Conservation (phyloP, 1,140 invertebrate species). For the Hylaeus anthracinus region DNA sequence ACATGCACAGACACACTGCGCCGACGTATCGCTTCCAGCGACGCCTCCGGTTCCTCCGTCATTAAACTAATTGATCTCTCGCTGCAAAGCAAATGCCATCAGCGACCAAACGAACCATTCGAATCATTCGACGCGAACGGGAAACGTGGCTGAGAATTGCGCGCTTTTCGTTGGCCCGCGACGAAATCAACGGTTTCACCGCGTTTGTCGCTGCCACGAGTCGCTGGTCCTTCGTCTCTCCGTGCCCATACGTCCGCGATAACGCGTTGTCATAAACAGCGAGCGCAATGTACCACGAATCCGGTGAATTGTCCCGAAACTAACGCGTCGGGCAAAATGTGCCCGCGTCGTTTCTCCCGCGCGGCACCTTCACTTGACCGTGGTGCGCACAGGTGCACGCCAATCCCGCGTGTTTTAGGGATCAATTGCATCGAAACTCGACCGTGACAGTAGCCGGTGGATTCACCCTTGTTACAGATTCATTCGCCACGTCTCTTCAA, state of each 20-base stretch:
- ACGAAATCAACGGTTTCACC: conserved; percentile 33
- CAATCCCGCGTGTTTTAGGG: neutral
- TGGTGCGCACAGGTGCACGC: neutral
- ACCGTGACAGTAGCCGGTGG: conserved; percentile 3
- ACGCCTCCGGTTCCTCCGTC: neutral
- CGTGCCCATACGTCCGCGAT: neutral
- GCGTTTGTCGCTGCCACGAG: neutral
- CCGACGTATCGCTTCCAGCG: neutral
- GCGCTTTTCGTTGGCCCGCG: neutral
- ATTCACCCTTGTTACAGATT: conserved; percentile 15
- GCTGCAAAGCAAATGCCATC: conserved; percentile 1
- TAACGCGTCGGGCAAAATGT: conserved; percentile 27
- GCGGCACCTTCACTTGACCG: neutral
- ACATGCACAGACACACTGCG: neutral
- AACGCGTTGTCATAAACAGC: conserved; percentile 44
- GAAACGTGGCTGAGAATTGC: conserved; percentile 37
- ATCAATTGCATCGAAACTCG: conserved; percentile 18
- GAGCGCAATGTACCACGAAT: conserved; percentile 3
- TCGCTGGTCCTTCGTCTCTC: neutral
- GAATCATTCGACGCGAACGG: neutral
- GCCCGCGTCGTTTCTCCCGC: neutral
- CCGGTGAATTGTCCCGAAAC: conserved; percentile 33
- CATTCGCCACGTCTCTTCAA: conserved; percentile 7
- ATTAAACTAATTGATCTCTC: conserved; percentile 37
- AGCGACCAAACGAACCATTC: conserved; percentile 28